Evolutionary conservation across 2,113 vertebrate genomes (phyloP).

Genomic region (Syrmaticus mikado): DNA sequence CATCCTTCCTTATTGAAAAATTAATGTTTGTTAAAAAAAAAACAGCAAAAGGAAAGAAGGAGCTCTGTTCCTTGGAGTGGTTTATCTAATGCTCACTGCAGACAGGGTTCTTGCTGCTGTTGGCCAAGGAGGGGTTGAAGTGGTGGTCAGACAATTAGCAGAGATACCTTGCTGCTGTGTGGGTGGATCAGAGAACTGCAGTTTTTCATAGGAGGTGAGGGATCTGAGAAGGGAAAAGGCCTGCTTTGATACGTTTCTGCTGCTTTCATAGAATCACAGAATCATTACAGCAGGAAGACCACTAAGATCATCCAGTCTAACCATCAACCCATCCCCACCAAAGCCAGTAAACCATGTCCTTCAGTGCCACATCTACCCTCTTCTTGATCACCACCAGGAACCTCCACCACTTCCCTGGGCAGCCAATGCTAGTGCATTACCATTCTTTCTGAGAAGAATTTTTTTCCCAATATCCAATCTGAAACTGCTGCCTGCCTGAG

Average conservation of each 20-base stretch:
- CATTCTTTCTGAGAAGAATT: too few species aligned
- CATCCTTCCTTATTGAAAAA: conserved; percentile 64
- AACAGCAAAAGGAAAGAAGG: neutral
- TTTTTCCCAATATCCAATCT: too few species aligned
- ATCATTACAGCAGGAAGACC: too few species aligned
- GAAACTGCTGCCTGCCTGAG: neutral
- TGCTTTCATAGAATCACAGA: neutral
- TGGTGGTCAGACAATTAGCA: neutral
- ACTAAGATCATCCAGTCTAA: too few species aligned
- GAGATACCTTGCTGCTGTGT: neutral
- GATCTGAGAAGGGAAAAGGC: neutral
- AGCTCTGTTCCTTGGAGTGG: conserved; percentile 12
- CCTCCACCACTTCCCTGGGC: too few species aligned
- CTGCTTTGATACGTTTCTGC: neutral
- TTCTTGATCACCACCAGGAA: too few species aligned
- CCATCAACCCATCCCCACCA: too few species aligned
- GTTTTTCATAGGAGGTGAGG: neutral
- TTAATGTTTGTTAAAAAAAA: neutral
- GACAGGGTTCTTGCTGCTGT: neutral
- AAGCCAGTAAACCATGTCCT: too few species aligned
- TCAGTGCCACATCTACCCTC: too few species aligned
- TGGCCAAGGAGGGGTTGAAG: conserved; percentile 34
- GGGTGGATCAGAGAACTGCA: neutral
- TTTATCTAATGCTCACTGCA: conserved; percentile 21
- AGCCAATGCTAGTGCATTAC: too few species aligned